Base-by-base conservation (phyloP, 2,113 vertebrate genomes). In the Corvus moneduloides region DNA sequence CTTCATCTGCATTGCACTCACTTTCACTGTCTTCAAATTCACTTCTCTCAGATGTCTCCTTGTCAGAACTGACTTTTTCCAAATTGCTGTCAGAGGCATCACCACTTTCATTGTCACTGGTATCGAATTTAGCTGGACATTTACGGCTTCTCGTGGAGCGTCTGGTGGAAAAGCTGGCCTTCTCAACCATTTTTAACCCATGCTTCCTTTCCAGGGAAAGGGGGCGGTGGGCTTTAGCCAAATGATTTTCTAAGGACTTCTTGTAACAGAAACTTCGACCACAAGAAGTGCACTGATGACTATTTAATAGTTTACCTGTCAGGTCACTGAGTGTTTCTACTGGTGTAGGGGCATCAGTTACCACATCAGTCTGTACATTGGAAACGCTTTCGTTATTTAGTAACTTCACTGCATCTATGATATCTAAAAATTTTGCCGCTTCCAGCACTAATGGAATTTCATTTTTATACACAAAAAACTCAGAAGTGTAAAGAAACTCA, bases 351-450 rank as follows among this genome's bases (percentile, higher is more conserved):
- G 91, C 84, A 44, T 96, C 96, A 46, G 87, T 89, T 54, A 96
- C 94, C 46, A 80, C 89, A 56, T 98, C 97, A 74, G 96, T 74
- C 71, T 97, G 97, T 64, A 94, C 48, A 17, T 26, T 80, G 27
- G 97, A 89, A 82, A 88, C 63, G n/a, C 83, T 98, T 82, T 99
- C 98, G 3, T 97, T 98, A 63, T 98, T 98, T 48, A 99, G 96
- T 89, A 99, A 94, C 88, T 99, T 99, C 16, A 99, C 98, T 28
- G 99, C 98, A 72, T 99, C 99, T 95, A 99, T 99, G 97, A 99
- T 99, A 96, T 99, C 99, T 90, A 99, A 97, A 97, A 99, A 99
- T 55, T 98, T 98, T 27, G 99, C 99, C 0, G 99, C 99, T 97
- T 99, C 98, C 35, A 98, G 96, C 35, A 99, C 97, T 84, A 98